Percentiles rank a stretch among this genome's conserved stretches.
Conservation (phyloP, 2,888 invertebrate genomes). For the Temnothorax rugatulus region DNA sequence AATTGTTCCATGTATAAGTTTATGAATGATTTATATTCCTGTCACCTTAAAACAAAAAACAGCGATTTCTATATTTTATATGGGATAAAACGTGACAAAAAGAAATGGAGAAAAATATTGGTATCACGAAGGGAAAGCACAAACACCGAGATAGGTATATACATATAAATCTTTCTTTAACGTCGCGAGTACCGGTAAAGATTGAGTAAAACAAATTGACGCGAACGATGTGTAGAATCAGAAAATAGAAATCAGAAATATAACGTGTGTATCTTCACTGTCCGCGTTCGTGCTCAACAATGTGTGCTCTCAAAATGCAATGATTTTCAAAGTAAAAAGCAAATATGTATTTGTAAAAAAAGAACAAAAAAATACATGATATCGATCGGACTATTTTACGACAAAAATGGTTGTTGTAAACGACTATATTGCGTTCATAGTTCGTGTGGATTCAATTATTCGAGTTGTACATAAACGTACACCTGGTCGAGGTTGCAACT, state of each 20-base stretch:
- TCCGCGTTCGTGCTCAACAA: neutral
- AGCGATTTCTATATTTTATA: slow-evolving; percentile 8
- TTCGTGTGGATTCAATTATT: slow-evolving; percentile 34
- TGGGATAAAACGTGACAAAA: neutral
- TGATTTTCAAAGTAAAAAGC: neutral
- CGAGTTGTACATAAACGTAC: slow-evolving; percentile 12
- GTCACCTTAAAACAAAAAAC: neutral
- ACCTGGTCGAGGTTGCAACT: slow-evolving; percentile 19
- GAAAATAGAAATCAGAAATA: neutral
- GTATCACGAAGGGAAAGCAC: neutral
- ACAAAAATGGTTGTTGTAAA: neutral
- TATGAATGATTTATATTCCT: neutral
- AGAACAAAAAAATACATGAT: neutral
- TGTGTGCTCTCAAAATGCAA: neutral
- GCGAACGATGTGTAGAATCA: neutral
- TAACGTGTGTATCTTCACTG: neutral
- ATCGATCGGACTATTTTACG: neutral
- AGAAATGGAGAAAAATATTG: slow-evolving; percentile 12
- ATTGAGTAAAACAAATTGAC: slow-evolving; percentile 18
- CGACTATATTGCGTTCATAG: neutral
- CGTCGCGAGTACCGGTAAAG: neutral
- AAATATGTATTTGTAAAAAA: neutral
- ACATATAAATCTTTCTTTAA: slow-evolving; percentile 7
- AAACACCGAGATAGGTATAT: slow-evolving; percentile 2
- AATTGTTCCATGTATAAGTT: neutral